A percentile compares a stretch with the other conserved stretches of the same genome.
These are phyloP conservation scores for Poicephalus meyeri DNA, from an alignment of 2,113 vertebrate genomes.

Conservation along the genomic window DNA sequence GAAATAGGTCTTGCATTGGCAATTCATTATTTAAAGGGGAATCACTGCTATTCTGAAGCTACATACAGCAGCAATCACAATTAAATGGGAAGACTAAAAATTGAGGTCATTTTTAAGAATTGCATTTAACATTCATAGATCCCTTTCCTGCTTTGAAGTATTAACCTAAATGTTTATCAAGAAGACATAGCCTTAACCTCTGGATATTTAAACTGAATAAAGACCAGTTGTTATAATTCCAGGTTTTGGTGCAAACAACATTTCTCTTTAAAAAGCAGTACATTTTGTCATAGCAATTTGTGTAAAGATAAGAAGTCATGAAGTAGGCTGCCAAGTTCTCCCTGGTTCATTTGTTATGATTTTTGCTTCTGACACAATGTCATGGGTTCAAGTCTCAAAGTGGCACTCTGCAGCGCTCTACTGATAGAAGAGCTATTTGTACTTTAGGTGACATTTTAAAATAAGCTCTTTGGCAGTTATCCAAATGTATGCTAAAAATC, in stretches of 20 bases:
- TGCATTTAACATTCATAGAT: not conserved
- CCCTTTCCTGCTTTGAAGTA: not conserved
- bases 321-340: not conserved
- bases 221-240: not conserved
- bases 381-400: slow-evolving; percentile 20
- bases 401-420: not conserved
- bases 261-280: not conserved
- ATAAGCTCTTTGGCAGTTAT: slow-evolving; percentile 29
- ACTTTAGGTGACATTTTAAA: slow-evolving; percentile 51
- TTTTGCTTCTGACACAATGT: slow-evolving; percentile 27
- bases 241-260: not conserved
- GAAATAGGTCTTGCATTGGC: not conserved
- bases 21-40: not conserved
- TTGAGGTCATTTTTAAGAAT: not conserved
- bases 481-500: slow-evolving; percentile 44
- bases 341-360: slow-evolving; percentile 26
- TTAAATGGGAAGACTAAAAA: not conserved
- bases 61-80: not conserved
- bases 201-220: not conserved
- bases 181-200: not conserved
- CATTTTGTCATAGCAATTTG: slow-evolving; percentile 13
- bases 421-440: slow-evolving; percentile 24
- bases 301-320: slow-evolving; percentile 14
- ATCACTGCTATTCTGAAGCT: not conserved
- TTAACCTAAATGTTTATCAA: slow-evolving; percentile 23